These are phyloP conservation scores for Chamaea fasciata DNA, from an alignment of 2,113 vertebrate species.

Conservation along the genomic window DNA sequence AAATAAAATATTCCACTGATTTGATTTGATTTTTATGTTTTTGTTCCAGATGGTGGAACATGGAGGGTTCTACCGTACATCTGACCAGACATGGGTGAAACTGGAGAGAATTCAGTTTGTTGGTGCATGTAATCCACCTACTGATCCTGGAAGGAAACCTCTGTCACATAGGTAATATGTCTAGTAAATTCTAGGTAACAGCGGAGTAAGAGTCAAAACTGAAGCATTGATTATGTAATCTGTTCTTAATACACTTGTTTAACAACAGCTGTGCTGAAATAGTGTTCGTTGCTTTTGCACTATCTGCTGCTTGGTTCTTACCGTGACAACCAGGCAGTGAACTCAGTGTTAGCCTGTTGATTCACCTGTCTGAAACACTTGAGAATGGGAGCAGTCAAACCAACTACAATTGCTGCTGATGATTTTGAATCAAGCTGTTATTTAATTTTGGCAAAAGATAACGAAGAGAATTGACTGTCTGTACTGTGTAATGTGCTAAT, in stretches of 20 bases:
- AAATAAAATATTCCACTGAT: not conserved
- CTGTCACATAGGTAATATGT: slow-evolving; percentile 87
- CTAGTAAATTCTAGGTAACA: not conserved
- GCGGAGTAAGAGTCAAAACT: not conserved
- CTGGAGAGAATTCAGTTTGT: slow-evolving; percentile 98
- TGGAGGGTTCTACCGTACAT: slow-evolving; percentile 96
- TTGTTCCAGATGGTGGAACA: slow-evolving; percentile 94
- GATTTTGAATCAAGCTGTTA: not conserved
- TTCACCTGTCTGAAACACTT: not conserved
- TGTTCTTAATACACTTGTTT: not conserved
- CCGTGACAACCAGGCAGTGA: fast-evolving
- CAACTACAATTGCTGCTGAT: not conserved
- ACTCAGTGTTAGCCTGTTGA: not conserved
- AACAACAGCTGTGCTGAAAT: not conserved
- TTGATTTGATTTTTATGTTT: not conserved
- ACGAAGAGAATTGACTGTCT: not conserved
- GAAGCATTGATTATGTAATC: not conserved
- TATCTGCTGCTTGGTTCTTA: not conserved
- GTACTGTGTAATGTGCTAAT: not conserved
- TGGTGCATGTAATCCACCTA: slow-evolving; percentile 96
- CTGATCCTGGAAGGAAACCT: slow-evolving; percentile 95
- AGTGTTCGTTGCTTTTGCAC: not conserved
- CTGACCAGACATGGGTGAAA: slow-evolving; percentile 98
- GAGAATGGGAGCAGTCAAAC: not conserved
- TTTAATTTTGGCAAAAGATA: not conserved